phyloP scores from a whole-genome alignment of 1,140 invertebrate genomes.

The Plectrocnemia conspersa region DNA sequence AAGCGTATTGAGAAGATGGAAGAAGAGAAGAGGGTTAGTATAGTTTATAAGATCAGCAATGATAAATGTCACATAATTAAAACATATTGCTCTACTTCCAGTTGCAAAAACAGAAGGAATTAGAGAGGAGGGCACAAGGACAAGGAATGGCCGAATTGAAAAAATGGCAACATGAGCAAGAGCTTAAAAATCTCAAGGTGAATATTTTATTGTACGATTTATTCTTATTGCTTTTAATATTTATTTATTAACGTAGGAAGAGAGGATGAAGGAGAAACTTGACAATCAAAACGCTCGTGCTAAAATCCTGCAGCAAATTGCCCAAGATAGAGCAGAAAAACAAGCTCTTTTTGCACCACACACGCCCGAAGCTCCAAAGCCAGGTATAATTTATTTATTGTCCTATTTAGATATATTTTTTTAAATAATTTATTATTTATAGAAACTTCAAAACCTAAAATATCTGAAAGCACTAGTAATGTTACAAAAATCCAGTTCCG shows the following conservation, averaged over 20 bases:
- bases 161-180: constrained; percentile 66
- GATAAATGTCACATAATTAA: constrained; percentile 39
- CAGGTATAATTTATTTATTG: constrained; percentile 7
- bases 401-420: not conserved
- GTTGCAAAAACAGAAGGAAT: constrained; percentile 61
- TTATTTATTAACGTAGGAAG: constrained; percentile 52
- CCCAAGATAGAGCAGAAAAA: constrained; percentile 64
- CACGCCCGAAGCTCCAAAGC: constrained; percentile 16
- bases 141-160: constrained; percentile 67
- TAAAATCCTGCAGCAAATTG: constrained; percentile 68
- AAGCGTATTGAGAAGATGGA: constrained; percentile 55
- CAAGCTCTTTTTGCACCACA: constrained; percentile 40
- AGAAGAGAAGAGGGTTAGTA: constrained; percentile 58
- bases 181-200: constrained; percentile 61
- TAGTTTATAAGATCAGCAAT: constrained; percentile 33
- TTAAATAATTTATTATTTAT: constrained; percentile 1
- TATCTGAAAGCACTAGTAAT: constrained; percentile 15
- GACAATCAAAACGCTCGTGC: constrained; percentile 64
- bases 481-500: constrained; percentile 74
- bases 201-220: not conserved
- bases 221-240: not conserved
- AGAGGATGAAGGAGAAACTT: constrained; percentile 65
- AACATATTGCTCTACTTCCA: constrained; percentile 29
- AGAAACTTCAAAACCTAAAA: constrained; percentile 4
- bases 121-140: constrained; percentile 65